phyloP scores from a whole-genome alignment of 1,140 invertebrate species.

The Tetragonula clypearis region DNA sequence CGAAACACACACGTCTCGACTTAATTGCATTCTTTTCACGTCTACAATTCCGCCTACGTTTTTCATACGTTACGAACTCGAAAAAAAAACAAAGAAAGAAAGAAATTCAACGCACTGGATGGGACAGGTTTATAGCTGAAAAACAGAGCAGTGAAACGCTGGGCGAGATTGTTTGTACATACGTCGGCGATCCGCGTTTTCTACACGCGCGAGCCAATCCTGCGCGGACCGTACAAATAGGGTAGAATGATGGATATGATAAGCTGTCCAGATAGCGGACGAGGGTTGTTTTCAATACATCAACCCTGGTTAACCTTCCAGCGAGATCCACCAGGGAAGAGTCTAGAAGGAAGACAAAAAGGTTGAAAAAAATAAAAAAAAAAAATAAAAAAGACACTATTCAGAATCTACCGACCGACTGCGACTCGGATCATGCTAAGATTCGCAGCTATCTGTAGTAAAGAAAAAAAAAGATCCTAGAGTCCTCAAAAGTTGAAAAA shows the following conservation, averaged over 20 bases:
- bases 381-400: not conserved
- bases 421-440: not conserved
- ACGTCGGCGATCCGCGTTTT: constrained; percentile 25
- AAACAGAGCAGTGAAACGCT: constrained; percentile 24
- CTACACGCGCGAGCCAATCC: constrained; percentile 7
- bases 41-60: not conserved
- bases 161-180: constrained; percentile 32
- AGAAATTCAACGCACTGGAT: not conserved
- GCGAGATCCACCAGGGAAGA: not conserved
- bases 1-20: constrained; percentile 3
- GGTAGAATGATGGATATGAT: constrained; percentile 70
- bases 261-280: constrained; percentile 67
- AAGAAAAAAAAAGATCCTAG: not conserved
- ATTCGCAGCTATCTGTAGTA: not conserved
- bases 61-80: too few relatives aligned
- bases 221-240: constrained; percentile 60
- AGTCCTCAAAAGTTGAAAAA: too few relatives aligned
- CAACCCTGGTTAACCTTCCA: constrained; percentile 58
- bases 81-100: not conserved
- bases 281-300: constrained; percentile 71
- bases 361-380: not conserved
- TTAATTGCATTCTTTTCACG: constrained; percentile 42
- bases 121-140: not conserved
- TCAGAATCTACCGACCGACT: constrained; percentile 21
- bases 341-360: not conserved